phyloP scores from a whole-genome alignment of 2,113 vertebrate genomes.

The Ellobius talpinus region DNA sequence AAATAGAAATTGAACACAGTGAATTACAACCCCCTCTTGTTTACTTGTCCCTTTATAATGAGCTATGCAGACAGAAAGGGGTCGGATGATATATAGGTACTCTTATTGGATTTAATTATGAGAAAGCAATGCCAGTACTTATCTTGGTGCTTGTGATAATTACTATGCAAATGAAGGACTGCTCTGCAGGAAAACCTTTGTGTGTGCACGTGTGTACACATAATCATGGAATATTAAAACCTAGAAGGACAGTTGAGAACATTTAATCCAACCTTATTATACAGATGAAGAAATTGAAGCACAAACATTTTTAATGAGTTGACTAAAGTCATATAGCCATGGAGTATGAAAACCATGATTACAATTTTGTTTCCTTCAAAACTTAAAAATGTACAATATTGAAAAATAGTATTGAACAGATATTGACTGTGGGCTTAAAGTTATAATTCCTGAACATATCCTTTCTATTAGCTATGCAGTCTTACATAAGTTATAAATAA shows the following conservation, averaged over 20 bases:
- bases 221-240: slow-evolving; percentile 51
- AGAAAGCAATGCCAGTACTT: slow-evolving; percentile 62
- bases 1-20: slow-evolving; percentile 52
- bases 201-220: slow-evolving; percentile 53
- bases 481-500: slow-evolving; percentile 1
- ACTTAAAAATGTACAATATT: not conserved
- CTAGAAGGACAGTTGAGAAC: slow-evolving; percentile 24
- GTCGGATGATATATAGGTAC: slow-evolving; percentile 46
- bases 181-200: slow-evolving; percentile 49
- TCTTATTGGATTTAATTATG: slow-evolving; percentile 64
- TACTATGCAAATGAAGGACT: slow-evolving; percentile 60
- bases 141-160: slow-evolving; percentile 60
- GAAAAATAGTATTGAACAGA: not conserved
- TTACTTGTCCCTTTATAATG: slow-evolving; percentile 58
- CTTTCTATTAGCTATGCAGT: not conserved
- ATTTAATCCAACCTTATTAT: slow-evolving; percentile 55
- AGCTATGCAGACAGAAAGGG: slow-evolving; percentile 37
- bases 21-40: slow-evolving; percentile 11
- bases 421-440: not conserved
- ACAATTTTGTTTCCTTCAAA: slow-evolving; percentile 27
- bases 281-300: slow-evolving; percentile 47
- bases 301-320: slow-evolving; percentile 38
- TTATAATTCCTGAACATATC: slow-evolving; percentile 32
- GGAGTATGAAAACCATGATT: slow-evolving; percentile 1
- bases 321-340: slow-evolving; percentile 26